These are phyloP conservation scores for Calephelis virginiensis DNA, from an alignment of 1,140 invertebrate genomes.

Conservation along the genomic window DNA sequence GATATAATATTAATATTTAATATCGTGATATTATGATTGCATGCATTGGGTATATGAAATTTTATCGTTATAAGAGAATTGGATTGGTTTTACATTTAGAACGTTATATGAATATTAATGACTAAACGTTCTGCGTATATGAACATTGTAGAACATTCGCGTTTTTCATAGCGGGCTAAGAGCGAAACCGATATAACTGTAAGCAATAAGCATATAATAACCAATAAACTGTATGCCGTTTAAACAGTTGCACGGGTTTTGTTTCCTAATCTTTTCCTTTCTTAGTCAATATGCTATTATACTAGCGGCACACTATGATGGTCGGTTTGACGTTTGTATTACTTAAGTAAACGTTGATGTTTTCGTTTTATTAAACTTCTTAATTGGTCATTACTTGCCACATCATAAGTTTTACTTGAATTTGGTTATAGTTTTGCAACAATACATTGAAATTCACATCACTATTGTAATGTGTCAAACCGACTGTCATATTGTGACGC, in stretches of 20 bases:
- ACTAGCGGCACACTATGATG: no score
- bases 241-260: not conserved
- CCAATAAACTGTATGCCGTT: not conserved
- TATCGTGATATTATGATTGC: not conserved
- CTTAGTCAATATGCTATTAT: not conserved
- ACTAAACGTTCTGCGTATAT: slow-evolving; percentile 21
- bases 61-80: not conserved
- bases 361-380: not conserved
- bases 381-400: not conserved
- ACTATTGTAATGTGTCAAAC: no score
- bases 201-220: no score
- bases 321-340: not conserved
- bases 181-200: slow-evolving; percentile 8
- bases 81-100: not conserved
- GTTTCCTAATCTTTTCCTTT: slow-evolving; percentile 4
- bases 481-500: no score
- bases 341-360: not conserved
- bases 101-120: slow-evolving; percentile 21
- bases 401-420: no score
- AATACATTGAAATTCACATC: no score
- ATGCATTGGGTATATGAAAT: not conserved
- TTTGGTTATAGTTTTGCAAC: no score
- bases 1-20: no score
- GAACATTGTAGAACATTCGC: slow-evolving; percentile 8
- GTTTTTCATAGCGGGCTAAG: not conserved